Conservation (phyloP, 1,140 invertebrate genomes). For the Drosophila littoralis region DNA sequence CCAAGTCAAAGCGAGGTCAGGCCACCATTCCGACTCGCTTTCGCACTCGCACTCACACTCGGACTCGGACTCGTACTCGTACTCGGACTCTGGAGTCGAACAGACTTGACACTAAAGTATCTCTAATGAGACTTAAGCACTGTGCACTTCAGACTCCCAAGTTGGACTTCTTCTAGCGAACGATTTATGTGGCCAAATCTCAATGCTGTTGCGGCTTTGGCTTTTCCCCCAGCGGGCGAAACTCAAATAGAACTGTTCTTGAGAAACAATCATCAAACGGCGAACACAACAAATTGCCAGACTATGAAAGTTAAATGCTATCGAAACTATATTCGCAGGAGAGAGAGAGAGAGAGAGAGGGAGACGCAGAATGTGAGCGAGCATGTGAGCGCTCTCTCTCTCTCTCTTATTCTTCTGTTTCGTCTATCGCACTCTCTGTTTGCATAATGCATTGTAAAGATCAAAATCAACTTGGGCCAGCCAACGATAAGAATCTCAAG, state of each 20-base stretch:
- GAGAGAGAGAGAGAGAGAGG: neutral
- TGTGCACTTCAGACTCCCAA: slow-evolving; percentile 65
- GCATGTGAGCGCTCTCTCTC: slow-evolving; percentile 4
- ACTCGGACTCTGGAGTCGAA: slow-evolving; percentile 28
- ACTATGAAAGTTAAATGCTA: slow-evolving; percentile 19
- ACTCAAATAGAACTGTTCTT: slow-evolving; percentile 27
- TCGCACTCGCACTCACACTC: slow-evolving; percentile 10
- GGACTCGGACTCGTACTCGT: slow-evolving; percentile 22
- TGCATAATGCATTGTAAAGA: slow-evolving; percentile 72
- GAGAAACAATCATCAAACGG: slow-evolving; percentile 25
- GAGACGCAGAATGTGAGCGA: neutral
- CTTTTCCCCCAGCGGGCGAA: neutral
- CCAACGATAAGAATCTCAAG: slow-evolving; percentile 78
- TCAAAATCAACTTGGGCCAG: slow-evolving; percentile 72
- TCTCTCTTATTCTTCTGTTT: slow-evolving; percentile 8
- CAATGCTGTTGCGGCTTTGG: slow-evolving; percentile 3
- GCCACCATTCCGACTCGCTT: slow-evolving; percentile 50
- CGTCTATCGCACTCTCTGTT: slow-evolving; percentile 32
- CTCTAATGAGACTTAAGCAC: slow-evolving; percentile 80
- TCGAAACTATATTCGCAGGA: slow-evolving; percentile 22
- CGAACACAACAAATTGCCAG: slow-evolving; percentile 30
- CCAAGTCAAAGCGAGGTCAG: slow-evolving; percentile 68
- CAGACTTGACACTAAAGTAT: slow-evolving; percentile 72
- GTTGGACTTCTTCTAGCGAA: slow-evolving; percentile 51
- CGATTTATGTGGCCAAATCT: slow-evolving; percentile 41